These are phyloP conservation scores for Grammatotria lemairii DNA, from an alignment of 2,113 vertebrate genomes.

Conservation along the genomic window DNA sequence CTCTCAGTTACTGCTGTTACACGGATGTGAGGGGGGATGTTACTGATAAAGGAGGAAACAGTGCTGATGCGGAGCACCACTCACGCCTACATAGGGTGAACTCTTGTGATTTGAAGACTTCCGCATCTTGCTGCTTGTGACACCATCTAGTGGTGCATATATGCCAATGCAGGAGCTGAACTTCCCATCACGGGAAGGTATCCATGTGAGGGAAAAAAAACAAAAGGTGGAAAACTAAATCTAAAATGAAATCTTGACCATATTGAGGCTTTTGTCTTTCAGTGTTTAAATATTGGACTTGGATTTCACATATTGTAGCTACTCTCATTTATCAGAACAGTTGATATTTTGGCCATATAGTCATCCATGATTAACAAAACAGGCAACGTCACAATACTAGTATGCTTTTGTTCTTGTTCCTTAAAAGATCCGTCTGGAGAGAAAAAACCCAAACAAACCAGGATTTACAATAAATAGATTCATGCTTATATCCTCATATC, in stretches of 20 bases:
- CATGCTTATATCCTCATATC: background rate
- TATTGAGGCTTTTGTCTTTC: background rate
- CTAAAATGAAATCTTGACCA: background rate
- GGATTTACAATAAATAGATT: background rate
- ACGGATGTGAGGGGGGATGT: background rate
- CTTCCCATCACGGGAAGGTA: background rate
- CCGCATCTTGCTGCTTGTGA: background rate
- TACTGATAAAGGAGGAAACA: background rate
- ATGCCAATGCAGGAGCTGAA: background rate
- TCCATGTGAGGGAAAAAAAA: background rate
- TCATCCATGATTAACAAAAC: background rate
- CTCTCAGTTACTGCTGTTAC: background rate
- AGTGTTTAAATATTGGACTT: background rate
- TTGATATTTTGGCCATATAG: background rate
- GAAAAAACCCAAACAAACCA: background rate
- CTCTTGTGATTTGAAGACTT: background rate
- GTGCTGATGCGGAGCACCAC: background rate
- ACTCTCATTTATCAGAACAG: background rate
- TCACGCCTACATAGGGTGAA: background rate
- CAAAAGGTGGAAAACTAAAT: background rate
- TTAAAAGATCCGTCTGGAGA: background rate
- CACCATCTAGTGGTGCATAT: slow-evolving; percentile 38
- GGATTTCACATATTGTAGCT: background rate
- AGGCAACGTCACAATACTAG: background rate
- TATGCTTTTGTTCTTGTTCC: background rate